These are phyloP conservation scores for Rachycentron canadum DNA, from an alignment of 2,797 vertebrate genomes.

Conservation along the genomic window DNA sequence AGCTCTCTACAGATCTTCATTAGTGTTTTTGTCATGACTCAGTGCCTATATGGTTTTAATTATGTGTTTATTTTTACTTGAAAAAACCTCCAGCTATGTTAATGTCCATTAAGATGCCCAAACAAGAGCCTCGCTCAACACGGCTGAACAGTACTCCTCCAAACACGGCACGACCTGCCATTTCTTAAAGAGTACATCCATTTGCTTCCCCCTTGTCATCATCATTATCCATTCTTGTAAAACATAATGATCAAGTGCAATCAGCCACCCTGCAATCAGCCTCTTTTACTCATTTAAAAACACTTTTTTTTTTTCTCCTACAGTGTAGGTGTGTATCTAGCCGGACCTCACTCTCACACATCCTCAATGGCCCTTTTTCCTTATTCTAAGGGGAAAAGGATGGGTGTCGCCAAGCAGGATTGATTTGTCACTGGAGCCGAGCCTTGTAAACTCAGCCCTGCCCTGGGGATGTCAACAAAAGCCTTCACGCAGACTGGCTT, in stretches of 20 bases:
- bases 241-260: conserved; percentile 54
- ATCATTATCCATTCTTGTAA: conserved; percentile 32
- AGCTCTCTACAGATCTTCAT: conserved; percentile 12
- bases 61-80: neutral
- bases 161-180: conserved; percentile 1
- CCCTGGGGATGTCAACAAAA: conserved; percentile 68
- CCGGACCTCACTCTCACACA: conserved; percentile 1
- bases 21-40: conserved; percentile 1
- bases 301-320: conserved; percentile 5
- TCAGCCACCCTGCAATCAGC: conserved; percentile 50
- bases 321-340: neutral
- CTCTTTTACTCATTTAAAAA: conserved; percentile 28
- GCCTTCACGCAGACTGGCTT: conserved; percentile 52
- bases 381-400: conserved; percentile 10
- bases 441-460: conserved; percentile 53
- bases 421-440: conserved; percentile 69
- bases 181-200: conserved; percentile 28
- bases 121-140: conserved; percentile 1
- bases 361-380: conserved; percentile 8
- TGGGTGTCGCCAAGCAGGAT: conserved; percentile 50
- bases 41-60: neutral
- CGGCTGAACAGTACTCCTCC: conserved; percentile 1
- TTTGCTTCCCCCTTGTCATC: conserved; percentile 7
- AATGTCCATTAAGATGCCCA: conserved; percentile 3
- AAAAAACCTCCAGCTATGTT: neutral